Evolutionary conservation across 1,140 invertebrate genomes (phyloP), one percentile per base, ranked within the genome.

Genomic region (Drosophila bocqueti): DNA sequence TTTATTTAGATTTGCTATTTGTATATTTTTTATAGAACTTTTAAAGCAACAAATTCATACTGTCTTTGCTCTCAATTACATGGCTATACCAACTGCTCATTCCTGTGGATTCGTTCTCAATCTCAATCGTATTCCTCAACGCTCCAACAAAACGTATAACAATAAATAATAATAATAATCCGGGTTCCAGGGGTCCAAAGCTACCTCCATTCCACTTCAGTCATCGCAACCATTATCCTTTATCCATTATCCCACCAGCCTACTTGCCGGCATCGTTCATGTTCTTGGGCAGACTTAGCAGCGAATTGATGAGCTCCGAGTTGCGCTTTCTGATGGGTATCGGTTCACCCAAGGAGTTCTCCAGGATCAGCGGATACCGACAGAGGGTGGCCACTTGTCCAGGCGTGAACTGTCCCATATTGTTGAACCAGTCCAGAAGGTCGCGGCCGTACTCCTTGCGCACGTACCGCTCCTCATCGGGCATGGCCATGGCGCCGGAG

Each of bases 271-370:
- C 96, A 68, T 96, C 96, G 71, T 96, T 95, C 94, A 96, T 95
- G 65, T 95, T 95, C 78, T 96, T 96, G 15, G 96, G 96, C 34
- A 96, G 84, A 31, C 95, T 95, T 1, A 96, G 90, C 2, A 96
- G 92, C 2, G 96, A 96, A 80, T 96, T 96, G 63, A 96, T 96
- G 7, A 96, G 92, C 79, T 96, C 96, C 0, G 95, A 96, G 81
- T 96, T 96, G 9, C 96, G 94, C 90, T 96, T 96, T 2, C 91
- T 92, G 66, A 93, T 80, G 11, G 72, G 71, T 13, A 86, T 67
- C 11, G 92, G 71, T 15, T 47, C 66, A 24, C 54, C 43, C 24
- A 91, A 46, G 1, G 71, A 75, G 66, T 92, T 92, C 36, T 55
- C 74, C 50, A 72, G 36, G 31, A 77, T 77, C 38, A 86, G 64